Base-by-base conservation (phyloP, 2,888 invertebrate species). In the Beris chalybata region DNA sequence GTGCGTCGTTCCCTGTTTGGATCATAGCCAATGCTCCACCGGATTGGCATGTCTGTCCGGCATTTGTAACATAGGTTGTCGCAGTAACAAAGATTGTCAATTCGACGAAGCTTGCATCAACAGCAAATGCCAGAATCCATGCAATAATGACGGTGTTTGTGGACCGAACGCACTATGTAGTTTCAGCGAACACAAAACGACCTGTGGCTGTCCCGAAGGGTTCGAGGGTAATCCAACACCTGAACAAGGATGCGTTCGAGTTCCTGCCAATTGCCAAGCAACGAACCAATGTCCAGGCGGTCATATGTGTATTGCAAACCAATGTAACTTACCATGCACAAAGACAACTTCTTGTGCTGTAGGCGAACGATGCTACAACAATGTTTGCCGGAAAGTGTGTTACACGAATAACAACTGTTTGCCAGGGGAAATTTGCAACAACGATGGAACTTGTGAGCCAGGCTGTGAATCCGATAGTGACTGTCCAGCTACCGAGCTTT, bases 341-440 rank as follows among this genome's bases (percentile, higher is more conserved):
- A 88, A 89, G 69, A 88, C 87, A 69, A 83, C 84, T 1, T 83
- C 86, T 29, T 95, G 94, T 76, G 94, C 93, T 0, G 85, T 89
- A 50, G 94, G 94, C 12, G 95, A 95, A 81, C 86, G 90, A 69
- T 95, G 95, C 75, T 85, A 85, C 68, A 88, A 90, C 72, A 89
- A 86, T 71, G 85, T 89, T 70, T 95, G 94, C 74, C 85, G 89
- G 22, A 94, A 93, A 82, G 87, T 94, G 44, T 95, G 95, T 77
- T 93, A 93, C 76, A 89, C 91, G 9, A 93, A 93, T 76, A 92
- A 91, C 74, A 95, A 95, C 76, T 95, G 95, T 74, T 83, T 94
- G 73, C 90, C 92, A 3, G 95, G 95, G 57, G 95, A 95, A 82
- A 88, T 95, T 67, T 95, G 95, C 73, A 87, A 87, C 71, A 87